A percentile compares a stretch with the other conserved stretches of the same genome.
Conservation (phyloP, 2,888 invertebrate genomes). For the Tenthredo amoena region DNA sequence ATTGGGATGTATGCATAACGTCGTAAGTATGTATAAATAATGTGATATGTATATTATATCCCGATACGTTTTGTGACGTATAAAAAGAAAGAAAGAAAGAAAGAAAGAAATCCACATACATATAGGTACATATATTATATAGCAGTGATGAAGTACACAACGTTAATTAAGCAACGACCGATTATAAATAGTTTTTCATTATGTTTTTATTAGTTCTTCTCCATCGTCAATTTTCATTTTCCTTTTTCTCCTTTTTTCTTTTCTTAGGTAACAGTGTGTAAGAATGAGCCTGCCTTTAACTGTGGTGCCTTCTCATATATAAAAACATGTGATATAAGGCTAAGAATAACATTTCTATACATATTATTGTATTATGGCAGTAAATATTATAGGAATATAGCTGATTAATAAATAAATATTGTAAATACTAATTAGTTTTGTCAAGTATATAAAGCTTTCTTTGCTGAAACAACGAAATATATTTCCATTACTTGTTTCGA, state of each 20-base stretch:
- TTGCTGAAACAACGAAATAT: slow-evolving; percentile 46
- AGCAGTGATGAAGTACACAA: slow-evolving; percentile 3
- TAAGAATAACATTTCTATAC: slow-evolving; percentile 62
- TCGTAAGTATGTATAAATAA: slow-evolving; percentile 25
- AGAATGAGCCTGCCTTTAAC: slow-evolving; percentile 44
- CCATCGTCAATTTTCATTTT: not conserved
- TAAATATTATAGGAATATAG: slow-evolving; percentile 3
- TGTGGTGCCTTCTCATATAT: slow-evolving; percentile 71
- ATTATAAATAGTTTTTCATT: not conserved
- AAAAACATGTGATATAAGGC: slow-evolving; percentile 69
- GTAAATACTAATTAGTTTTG: slow-evolving; percentile 14
- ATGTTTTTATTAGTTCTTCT: not conserved
- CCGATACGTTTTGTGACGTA: slow-evolving; percentile 11
- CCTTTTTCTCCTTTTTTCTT: not conserved
- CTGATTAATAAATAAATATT: not conserved
- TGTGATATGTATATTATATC: slow-evolving; percentile 13
- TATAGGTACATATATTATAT: not conserved
- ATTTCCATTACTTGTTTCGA: slow-evolving; percentile 38
- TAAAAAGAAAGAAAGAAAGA: not conserved
- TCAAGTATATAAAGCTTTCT: not conserved
- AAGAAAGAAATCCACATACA: not conserved
- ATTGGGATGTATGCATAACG: slow-evolving; percentile 32
- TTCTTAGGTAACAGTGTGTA: slow-evolving; percentile 1
- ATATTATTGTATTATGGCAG: slow-evolving; percentile 46
- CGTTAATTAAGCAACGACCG: not conserved